Base-by-base conservation (phyloP, 2,888 invertebrate species). In the Cephus nigrinus region DNA sequence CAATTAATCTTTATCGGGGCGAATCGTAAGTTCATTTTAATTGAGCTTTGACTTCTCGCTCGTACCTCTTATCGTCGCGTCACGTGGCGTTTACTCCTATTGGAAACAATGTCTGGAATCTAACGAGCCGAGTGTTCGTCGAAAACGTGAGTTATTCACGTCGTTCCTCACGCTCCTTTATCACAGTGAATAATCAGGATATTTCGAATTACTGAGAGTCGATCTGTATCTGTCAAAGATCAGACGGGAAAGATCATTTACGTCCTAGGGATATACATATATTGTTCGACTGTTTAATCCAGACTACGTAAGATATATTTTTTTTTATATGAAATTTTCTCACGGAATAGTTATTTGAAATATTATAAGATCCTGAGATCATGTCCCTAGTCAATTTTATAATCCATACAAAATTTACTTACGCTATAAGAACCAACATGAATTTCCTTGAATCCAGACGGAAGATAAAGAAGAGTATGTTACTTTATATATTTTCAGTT, bases 371-470 rank as follows among this genome's bases (percentile, higher is more conserved):
- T 23, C 23, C 5, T 23, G 9, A 23, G 1, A 5, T 40, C 40
- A 15, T 15, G 40, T 40, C 15, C 5, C 1, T 15, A 15, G 40
- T 15, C 9, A 55, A 55, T 80, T 79, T 79, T 75, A 79, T 80
- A 74, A 72, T 77, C 75, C 69, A 80, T 78, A 80, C 79, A 78
- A 77, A 75, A 74, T 74, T 76, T 74, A 74, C 79, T 79, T 80
- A 68, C 75, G 76, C 76, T 74, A 12, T 35, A 55, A 15, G 5
- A 55, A 5, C 40, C 23, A 55, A 0, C 5, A 55, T 55, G 5
- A 23, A 9, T 55, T 55, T 55, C 40, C 15, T 23, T 5, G 23
- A 23, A 40, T 55, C 40, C 2, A 55, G 9, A 23, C 55, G 55
- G 9, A 55, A 55, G 23, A 55, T 55, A 55, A 9, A 55, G 23